Percentiles rank a stretch among this genome's conserved stretches.
These are phyloP conservation scores for Aporrectodea caliginosa DNA, from an alignment of 1,140 invertebrate species.

Conservation along the genomic window DNA sequence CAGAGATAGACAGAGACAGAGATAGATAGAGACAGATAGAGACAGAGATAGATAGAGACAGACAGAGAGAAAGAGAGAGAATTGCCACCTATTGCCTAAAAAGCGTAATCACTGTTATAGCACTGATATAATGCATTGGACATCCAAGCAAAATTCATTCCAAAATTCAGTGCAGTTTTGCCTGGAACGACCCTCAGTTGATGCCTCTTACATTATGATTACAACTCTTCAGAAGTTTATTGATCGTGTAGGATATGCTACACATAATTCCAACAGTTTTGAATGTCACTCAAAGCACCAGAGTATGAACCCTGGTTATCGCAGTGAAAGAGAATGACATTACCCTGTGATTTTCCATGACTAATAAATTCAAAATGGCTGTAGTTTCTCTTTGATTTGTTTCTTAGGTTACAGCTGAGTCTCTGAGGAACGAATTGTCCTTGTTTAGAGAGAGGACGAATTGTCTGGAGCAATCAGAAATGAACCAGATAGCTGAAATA, in stretches of 20 bases:
- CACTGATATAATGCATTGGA: too few species aligned
- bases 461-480: background rate
- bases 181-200: too few species aligned
- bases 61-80: too few species aligned
- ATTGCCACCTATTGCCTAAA: too few species aligned
- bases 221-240: background rate
- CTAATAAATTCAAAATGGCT: too few species aligned
- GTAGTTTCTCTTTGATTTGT: background rate
- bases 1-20: too few species aligned
- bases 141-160: too few species aligned
- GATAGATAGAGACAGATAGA: too few species aligned
- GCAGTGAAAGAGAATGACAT: background rate
- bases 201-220: background rate
- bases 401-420: background rate
- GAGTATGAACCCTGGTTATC: too few species aligned
- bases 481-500: background rate
- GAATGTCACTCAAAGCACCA: background rate
- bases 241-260: background rate
- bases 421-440: background rate
- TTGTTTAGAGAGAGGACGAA: background rate
- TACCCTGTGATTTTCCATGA: background rate
- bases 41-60: too few species aligned
- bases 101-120: too few species aligned
- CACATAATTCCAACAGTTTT: background rate
- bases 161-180: too few species aligned